phyloP scores from a whole-genome alignment of 2,113 vertebrate genomes.

The Toxostoma redivivum region DNA sequence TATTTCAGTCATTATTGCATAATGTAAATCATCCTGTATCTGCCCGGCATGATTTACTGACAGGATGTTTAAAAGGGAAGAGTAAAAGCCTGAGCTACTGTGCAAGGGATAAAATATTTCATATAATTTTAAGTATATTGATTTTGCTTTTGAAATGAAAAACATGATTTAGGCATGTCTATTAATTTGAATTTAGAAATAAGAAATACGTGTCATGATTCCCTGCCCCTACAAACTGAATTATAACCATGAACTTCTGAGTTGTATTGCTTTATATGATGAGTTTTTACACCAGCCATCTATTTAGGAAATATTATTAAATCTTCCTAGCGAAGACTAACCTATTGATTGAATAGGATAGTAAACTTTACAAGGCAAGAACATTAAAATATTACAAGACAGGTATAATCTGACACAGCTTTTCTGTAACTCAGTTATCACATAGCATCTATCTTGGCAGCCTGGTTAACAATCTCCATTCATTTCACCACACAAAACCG shows the following conservation, averaged over 20 bases:
- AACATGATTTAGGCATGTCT: not conserved
- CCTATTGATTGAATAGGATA: conserved; percentile 9
- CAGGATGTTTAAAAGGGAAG: not conserved
- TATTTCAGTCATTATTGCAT: not conserved
- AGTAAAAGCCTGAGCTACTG: not conserved
- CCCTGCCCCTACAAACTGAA: not conserved
- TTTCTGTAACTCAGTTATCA: not conserved
- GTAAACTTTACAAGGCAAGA: not conserved
- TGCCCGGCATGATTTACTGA: not conserved
- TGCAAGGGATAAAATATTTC: not conserved
- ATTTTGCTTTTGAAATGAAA: conserved; percentile 6
- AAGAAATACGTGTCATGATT: not conserved
- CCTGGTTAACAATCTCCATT: not conserved
- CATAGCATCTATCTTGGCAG: not conserved
- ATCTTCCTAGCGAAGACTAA: not conserved
- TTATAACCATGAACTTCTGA: conserved; percentile 2
- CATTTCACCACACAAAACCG: not conserved
- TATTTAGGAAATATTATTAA: not conserved
- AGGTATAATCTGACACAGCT: conserved; percentile 3
- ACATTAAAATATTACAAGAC: conserved; percentile 22
- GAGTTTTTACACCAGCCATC: not conserved
- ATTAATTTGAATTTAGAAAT: conserved; percentile 15
- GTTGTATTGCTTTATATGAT: not conserved
- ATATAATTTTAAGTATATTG: not conserved
- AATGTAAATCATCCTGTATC: not conserved